These are phyloP conservation scores for Pantala flavescens DNA, from an alignment of 1,140 invertebrate species.

Conservation along the genomic window DNA sequence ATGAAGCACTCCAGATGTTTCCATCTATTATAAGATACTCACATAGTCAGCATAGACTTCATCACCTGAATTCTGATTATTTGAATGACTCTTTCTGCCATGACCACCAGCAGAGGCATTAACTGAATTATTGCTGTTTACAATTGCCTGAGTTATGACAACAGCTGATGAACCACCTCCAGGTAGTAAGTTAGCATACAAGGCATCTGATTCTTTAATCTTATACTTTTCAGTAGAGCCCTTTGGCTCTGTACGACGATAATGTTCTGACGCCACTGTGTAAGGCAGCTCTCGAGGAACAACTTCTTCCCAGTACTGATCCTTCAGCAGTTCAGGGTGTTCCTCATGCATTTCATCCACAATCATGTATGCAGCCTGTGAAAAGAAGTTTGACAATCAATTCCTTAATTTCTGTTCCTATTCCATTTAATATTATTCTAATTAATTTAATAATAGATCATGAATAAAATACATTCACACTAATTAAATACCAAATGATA, in stretches of 20 bases:
- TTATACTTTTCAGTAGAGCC: constrained; percentile 76
- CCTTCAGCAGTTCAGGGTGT: constrained; percentile 74
- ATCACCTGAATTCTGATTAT: constrained; percentile 44
- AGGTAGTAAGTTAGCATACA: constrained; percentile 59
- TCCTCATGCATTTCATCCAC: constrained; percentile 87
- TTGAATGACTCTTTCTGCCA: constrained; percentile 31
- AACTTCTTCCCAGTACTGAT: constrained; percentile 85
- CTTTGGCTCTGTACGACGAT: constrained; percentile 64
- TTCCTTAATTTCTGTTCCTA: too few relatives aligned
- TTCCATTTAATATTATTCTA: too few relatives aligned
- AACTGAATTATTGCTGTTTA: neutral
- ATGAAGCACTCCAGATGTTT: too few relatives aligned
- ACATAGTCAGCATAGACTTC: constrained; percentile 75
- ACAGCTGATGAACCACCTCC: constrained; percentile 35
- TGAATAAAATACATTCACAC: too few relatives aligned
- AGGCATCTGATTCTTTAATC: constrained; percentile 66
- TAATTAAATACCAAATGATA: too few relatives aligned
- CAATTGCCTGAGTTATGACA: neutral
- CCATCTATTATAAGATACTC: constrained; percentile 34
- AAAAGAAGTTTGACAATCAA: constrained; percentile 25
- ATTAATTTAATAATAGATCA: too few relatives aligned
- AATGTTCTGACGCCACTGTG: constrained; percentile 73
- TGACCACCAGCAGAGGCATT: neutral
- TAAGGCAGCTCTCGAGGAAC: constrained; percentile 79
- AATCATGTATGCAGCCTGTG: constrained; percentile 77